Evolutionary conservation across 2,113 vertebrate species (phyloP).

Genomic region (Stegastes partitus): DNA sequence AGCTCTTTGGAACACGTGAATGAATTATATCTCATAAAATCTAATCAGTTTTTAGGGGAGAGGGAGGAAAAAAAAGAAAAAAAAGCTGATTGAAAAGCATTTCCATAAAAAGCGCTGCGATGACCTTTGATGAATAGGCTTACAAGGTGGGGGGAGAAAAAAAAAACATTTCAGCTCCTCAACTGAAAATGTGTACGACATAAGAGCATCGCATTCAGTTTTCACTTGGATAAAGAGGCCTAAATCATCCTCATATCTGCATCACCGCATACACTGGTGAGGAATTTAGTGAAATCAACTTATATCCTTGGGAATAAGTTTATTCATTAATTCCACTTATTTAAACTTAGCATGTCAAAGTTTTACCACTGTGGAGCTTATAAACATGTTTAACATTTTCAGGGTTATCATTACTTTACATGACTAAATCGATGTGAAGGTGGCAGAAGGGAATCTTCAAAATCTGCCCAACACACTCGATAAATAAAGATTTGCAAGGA

Average conservation of each 20-base stretch:
- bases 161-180: not conserved
- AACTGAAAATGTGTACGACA: not conserved
- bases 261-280: too few species aligned
- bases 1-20: not conserved
- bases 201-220: not conserved
- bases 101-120: not conserved
- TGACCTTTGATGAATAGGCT: slow-evolving; percentile 3
- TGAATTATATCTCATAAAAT: slow-evolving; percentile 12
- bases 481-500: not conserved
- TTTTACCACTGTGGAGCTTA: not conserved
- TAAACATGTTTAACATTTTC: not conserved
- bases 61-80: too few species aligned
- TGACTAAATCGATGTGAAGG: not conserved
- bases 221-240: too few species aligned
- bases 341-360: not conserved
- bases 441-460: not conserved
- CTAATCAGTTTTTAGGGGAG: not conserved
- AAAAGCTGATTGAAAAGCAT: not conserved
- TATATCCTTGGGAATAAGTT: too few species aligned
- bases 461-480: not conserved
- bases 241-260: too few species aligned
- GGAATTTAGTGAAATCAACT: too few species aligned
- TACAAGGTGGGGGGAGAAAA: slow-evolving; percentile 5
- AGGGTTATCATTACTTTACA: not conserved
- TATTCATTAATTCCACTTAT: not conserved